Evolutionary conservation across 2,888 invertebrate species (phyloP).

Genomic region (Eledona agricola): DNA sequence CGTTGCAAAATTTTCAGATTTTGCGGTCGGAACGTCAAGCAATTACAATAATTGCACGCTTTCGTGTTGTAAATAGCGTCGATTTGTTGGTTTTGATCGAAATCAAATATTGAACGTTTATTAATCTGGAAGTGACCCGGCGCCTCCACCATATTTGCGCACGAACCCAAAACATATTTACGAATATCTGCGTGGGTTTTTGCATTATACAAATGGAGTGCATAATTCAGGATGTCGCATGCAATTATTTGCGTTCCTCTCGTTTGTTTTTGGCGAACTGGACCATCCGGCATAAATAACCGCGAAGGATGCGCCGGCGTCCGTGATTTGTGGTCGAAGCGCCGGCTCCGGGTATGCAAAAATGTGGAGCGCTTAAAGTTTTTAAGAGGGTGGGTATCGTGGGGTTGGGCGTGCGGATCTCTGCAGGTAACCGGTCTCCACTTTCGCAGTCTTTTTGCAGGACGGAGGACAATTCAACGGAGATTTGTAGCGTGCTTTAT

Average conservation of each 20-base stretch:
- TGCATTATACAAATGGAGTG: no score
- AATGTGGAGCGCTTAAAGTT: conserved; percentile 26
- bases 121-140: conserved; percentile 22
- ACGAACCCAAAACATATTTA: no score
- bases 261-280: conserved; percentile 5
- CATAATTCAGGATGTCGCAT: no score
- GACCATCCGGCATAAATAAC: conserved; percentile 17
- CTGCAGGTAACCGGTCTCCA: conserved; percentile 31
- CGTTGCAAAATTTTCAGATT: no score
- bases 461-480: conserved; percentile 52
- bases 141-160: conserved; percentile 25
- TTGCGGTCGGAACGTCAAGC: no score
- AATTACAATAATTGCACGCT: no score
- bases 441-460: conserved; percentile 28
- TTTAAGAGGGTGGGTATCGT: conserved; percentile 6
- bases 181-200: no score
- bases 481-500: conserved; percentile 60
- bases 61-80: conserved; percentile 24
- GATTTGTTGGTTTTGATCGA: conserved; percentile 26
- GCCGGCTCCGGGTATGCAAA: conserved; percentile 13
- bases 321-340: conserved; percentile 17
- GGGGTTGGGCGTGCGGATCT: conserved; percentile 15
- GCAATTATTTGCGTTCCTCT: no score
- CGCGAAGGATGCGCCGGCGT: conserved; percentile 4
- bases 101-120: conserved; percentile 38